Conservation (phyloP, 1,140 invertebrate species). For the Drosophila rufa region DNA sequence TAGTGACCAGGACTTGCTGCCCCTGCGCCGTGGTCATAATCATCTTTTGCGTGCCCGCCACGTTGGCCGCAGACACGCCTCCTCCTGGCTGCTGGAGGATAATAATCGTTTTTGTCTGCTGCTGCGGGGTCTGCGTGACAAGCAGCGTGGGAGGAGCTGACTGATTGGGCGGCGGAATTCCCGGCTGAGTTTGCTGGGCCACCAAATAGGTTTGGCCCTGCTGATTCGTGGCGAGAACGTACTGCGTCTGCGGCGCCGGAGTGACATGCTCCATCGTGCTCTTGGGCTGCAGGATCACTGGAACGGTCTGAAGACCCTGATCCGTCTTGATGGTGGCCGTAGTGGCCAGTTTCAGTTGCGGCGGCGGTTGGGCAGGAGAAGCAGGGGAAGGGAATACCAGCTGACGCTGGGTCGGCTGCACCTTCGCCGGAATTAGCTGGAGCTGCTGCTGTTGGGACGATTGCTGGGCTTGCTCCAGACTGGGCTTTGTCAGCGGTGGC, state of each 20-base stretch:
- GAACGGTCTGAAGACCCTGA: slow-evolving; percentile 85
- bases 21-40: slow-evolving; percentile 89
- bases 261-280: slow-evolving; percentile 64
- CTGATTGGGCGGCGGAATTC: slow-evolving; percentile 44
- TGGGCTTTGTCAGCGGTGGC: slow-evolving; percentile 60
- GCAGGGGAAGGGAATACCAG: slow-evolving; percentile 54
- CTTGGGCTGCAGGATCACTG: slow-evolving; percentile 86
- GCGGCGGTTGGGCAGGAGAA: slow-evolving; percentile 45
- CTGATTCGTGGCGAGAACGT: slow-evolving; percentile 80
- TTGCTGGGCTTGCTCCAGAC: slow-evolving; percentile 53
- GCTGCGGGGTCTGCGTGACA: slow-evolving; percentile 82
- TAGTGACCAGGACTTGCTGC: slow-evolving; percentile 88
- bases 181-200: slow-evolving; percentile 85
- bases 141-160: slow-evolving; percentile 64
- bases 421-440: slow-evolving; percentile 67
- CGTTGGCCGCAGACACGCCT: slow-evolving; percentile 43
- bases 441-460: slow-evolving; percentile 60
- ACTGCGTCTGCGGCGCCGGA: slow-evolving; percentile 73
- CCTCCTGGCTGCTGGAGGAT: slow-evolving; percentile 88
- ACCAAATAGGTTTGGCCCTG: slow-evolving; percentile 87
- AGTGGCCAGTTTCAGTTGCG: slow-evolving; percentile 73
- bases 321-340: slow-evolving; percentile 85
- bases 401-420: slow-evolving; percentile 62
- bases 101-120: slow-evolving; percentile 89
- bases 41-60: slow-evolving; percentile 86